A percentile compares a stretch with the other conserved stretches of the same genome.
Evolutionary conservation across 1,140 invertebrate genomes (phyloP).

Genomic region (Eueides isabella): DNA sequence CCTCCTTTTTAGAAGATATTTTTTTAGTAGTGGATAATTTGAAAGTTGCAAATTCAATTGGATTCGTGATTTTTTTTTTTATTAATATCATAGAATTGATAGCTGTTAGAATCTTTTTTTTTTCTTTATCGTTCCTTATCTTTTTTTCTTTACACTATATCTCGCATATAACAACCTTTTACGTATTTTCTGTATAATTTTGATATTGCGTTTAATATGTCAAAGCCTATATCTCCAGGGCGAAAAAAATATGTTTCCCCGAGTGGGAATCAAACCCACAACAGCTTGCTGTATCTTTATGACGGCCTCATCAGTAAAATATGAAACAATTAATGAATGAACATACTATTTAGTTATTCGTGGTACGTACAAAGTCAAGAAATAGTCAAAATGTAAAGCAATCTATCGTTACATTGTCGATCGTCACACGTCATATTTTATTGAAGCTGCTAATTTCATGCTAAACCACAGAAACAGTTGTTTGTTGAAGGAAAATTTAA

Average conservation of each 20-base stretch:
- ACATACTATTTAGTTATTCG: too few species aligned
- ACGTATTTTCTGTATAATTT: too few species aligned
- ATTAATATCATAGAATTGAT: not conserved
- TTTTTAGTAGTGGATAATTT: constrained; percentile 2
- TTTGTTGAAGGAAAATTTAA: constrained; percentile 21
- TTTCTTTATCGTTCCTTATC: not conserved
- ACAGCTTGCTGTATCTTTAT: too few species aligned
- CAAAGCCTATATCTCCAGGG: too few species aligned
- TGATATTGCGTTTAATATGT: too few species aligned
- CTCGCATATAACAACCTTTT: too few species aligned
- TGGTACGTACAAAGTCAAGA: not conserved
- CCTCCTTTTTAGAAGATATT: constrained; percentile 5
- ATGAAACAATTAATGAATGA: too few species aligned
- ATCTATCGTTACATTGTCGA: not conserved
- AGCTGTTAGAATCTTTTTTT: not conserved
- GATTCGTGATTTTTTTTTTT: not conserved
- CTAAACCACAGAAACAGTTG: constrained; percentile 22
- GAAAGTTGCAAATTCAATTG: not conserved
- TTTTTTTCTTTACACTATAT: too few species aligned
- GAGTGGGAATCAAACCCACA: too few species aligned
- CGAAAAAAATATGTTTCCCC: too few species aligned
- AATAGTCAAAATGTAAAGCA: not conserved
- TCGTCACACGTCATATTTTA: constrained; percentile 1
- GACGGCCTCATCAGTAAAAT: too few species aligned
- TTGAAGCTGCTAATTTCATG: not conserved